A percentile compares a stretch with the other conserved stretches of the same genome.
Conservation (phyloP, 2,113 vertebrate genomes). For the Dipodomys ordii region DNA sequence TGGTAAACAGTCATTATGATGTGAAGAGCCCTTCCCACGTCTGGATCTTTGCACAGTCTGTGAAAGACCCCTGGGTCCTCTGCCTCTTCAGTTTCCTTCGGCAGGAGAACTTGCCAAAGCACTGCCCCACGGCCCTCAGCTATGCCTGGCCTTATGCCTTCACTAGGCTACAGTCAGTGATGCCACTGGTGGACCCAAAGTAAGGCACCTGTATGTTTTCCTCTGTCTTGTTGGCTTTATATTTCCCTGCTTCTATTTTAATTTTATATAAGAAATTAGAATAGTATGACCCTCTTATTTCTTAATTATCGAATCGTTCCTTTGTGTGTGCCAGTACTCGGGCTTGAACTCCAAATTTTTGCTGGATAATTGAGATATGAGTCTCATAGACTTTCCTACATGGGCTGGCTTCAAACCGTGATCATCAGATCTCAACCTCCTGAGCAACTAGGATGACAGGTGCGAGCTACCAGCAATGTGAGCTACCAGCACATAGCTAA, state of each 20-base stretch:
- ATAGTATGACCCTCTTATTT: neutral
- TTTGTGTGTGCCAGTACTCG: too few relatives aligned
- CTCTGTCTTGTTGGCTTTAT: neutral
- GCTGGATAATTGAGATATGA: too few relatives aligned
- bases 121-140: constrained; percentile 96
- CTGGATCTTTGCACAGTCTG: constrained; percentile 98
- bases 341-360: too few relatives aligned
- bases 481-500: neutral
- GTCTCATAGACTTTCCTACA: too few relatives aligned
- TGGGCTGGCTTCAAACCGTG: too few relatives aligned
- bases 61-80: constrained; percentile 98
- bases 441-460: too few relatives aligned
- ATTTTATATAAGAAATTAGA: neutral
- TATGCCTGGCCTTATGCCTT: constrained; percentile 98
- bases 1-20: constrained; percentile 98
- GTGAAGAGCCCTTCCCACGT: constrained; percentile 99
- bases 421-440: too few relatives aligned
- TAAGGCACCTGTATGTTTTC: constrained; percentile 81
- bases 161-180: constrained; percentile 95
- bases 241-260: neutral
- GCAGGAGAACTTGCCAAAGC: constrained; percentile 97
- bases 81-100: constrained; percentile 98
- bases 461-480: too few relatives aligned
- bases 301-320: neutral
- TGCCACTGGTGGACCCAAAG: constrained; percentile 98